phyloP scores from a whole-genome alignment of 2,113 vertebrate genomes.

The Collichthys lucidus region DNA sequence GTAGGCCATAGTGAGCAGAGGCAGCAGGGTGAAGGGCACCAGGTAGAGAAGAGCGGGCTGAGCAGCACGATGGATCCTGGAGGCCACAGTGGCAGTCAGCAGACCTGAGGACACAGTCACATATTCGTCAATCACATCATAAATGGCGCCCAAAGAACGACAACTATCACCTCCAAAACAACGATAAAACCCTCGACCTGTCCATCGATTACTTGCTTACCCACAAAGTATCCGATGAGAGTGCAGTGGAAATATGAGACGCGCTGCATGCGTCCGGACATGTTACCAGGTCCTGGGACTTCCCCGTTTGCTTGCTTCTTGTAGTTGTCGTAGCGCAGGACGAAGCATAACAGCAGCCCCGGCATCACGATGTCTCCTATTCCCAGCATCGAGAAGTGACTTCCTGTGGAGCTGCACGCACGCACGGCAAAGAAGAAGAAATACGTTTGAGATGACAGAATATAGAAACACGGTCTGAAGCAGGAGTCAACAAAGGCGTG shows the following conservation, averaged over 20 bases:
- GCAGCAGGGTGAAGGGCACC: conserved; percentile 99
- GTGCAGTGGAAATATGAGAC: conserved; percentile 99
- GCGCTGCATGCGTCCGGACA: conserved; percentile 97
- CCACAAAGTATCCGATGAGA: conserved; percentile 98
- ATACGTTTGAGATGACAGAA: neutral
- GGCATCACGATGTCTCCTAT: conserved; percentile 99
- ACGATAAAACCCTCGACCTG: neutral
- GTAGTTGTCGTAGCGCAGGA: conserved; percentile 98
- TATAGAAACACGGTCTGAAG: neutral
- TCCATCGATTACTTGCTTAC: conserved; percentile 82
- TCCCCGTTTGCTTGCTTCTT: conserved; percentile 96
- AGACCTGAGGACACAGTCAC: conserved; percentile 85
- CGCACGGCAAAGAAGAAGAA: neutral
- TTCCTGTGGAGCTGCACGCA: conserved; percentile 91
- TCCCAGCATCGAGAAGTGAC: conserved; percentile 99
- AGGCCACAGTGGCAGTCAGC: conserved; percentile 98
- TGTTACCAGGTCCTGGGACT: conserved; percentile 88
- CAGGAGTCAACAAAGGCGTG: too few species aligned
- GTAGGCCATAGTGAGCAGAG: conserved; percentile 99
- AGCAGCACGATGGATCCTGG: conserved; percentile 97
- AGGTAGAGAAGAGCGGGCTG: conserved; percentile 98
- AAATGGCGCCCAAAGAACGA: neutral
- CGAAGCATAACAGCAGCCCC: conserved; percentile 97
- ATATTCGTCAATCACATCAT: neutral
- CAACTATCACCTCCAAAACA: neutral